Base-by-base conservation (phyloP, 2,113 vertebrate genomes). In the Scopus umbretta region DNA sequence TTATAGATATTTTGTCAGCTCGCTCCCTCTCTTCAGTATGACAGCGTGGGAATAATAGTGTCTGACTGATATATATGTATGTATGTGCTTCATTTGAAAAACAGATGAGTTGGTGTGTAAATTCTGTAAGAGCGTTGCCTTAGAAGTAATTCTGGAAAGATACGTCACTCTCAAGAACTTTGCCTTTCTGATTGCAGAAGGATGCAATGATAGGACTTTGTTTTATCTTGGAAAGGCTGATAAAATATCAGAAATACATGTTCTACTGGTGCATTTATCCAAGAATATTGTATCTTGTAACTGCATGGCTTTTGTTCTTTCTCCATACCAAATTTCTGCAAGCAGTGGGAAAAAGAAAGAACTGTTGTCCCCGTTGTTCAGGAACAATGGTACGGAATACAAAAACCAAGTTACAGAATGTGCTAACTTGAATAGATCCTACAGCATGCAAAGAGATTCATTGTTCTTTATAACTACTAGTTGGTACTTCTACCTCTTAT, bases 351-450 rank as follows among this genome's bases (percentile, higher is more conserved):
- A 86, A 91, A 96, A 93, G 71, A 95, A 86, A 85, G 84, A 30
- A 52, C 62, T 80, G 47, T 94, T 92, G 86, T 90, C 25, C 56
- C 30, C 5, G 3, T 76, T 96, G 81, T 81, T 96, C 80, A 86
- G 65, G 40, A 93, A 34, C 75, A 73, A 42, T 3, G 8, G 70
- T 72, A 86, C 56, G 90, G 82, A 92, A 87, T 43, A 79, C 47
- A 89, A 81, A 89, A 91, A 22, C 4, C 47, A 47, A 85, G 66
- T 90, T 90, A 95, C 81, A 90, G 81, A 95, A 86, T 76, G 88
- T 92, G 80, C 90, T 86, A 79, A 66, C 58, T 88, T 91, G 72
- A 90, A 84, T 65, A 94, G 80, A 55, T 86, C 40, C 56, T 76
- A 4, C 50, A 40, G 52, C 58, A 43, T 50, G 68, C 72, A 93